phyloP scores from a whole-genome alignment of 2,888 invertebrate genomes.

The Pyrgus malvae region DNA sequence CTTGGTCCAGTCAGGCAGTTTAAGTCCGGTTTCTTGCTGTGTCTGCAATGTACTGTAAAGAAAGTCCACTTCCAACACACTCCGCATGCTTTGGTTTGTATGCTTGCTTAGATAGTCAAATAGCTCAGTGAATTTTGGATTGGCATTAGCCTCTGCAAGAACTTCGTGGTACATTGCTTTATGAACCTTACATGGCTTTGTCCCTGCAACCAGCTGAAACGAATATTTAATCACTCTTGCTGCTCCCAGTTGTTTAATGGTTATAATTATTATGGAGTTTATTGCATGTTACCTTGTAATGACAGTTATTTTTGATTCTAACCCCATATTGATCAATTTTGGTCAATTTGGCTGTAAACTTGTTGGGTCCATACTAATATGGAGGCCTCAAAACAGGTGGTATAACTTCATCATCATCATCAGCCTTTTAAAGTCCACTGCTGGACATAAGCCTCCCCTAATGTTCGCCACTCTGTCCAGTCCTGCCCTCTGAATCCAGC shows the following conservation, averaged over 20 bases:
- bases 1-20: constrained; percentile 89
- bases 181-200: constrained; percentile 63
- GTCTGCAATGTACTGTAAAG: constrained; percentile 87
- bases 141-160: constrained; percentile 68
- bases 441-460: no score
- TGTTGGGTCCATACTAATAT: no score
- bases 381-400: no score
- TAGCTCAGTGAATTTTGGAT: constrained; percentile 82
- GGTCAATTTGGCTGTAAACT: no score
- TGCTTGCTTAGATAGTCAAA: constrained; percentile 83
- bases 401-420: no score
- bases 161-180: constrained; percentile 72
- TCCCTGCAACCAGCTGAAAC: constrained; percentile 65
- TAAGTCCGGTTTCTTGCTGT: constrained; percentile 82
- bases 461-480: no score
- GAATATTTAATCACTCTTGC: neutral
- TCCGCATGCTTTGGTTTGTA: constrained; percentile 71
- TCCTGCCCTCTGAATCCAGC: no score
- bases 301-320: no score
- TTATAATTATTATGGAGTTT: no score
- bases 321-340: no score
- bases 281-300: no score
- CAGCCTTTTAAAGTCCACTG: no score
- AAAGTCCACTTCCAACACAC: constrained; percentile 85
- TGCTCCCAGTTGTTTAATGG: neutral